These are phyloP conservation scores for Masnerella sp. DNA, from an alignment of 2,888 invertebrate species.

Conservation along the genomic window DNA sequence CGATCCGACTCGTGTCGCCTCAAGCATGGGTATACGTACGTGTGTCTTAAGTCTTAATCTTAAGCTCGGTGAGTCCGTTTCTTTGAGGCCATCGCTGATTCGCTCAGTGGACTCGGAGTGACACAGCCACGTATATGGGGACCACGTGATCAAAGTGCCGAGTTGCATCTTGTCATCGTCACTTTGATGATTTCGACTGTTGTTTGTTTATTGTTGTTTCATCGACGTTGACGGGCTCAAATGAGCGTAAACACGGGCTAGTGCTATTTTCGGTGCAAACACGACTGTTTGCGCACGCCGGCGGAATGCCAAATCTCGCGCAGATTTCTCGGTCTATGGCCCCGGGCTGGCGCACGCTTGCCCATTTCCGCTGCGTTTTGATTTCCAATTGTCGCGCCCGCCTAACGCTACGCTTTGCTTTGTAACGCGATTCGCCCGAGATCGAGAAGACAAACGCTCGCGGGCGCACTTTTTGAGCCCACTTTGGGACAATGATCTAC, in stretches of 20 bases:
- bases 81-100: too few relatives aligned
- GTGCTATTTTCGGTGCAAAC: conserved; percentile 18
- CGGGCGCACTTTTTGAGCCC: too few relatives aligned
- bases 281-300: conserved; percentile 12
- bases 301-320: conserved; percentile 22
- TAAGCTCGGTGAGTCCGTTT: too few relatives aligned
- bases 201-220: conserved; percentile 62
- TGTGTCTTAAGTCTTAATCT: conserved; percentile 8
- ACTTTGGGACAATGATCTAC: too few relatives aligned
- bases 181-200: conserved; percentile 54
- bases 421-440: too few relatives aligned
- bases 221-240: conserved; percentile 30
- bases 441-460: too few relatives aligned
- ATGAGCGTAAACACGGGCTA: conserved; percentile 25
- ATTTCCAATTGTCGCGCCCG: conserved; percentile 5
- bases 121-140: conserved; percentile 46
- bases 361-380: conserved; percentile 5
- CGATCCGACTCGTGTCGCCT: too few relatives aligned
- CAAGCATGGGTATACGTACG: conserved; percentile 16
- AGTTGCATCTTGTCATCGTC: conserved; percentile 47
- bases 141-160: conserved; percentile 51
- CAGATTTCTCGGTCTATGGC: conserved; percentile 14
- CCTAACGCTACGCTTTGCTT: not conserved
- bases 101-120: conserved; percentile 33
- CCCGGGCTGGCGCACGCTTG: not conserved